Percentiles rank a stretch among this genome's conserved stretches.
Evolutionary conservation across 2,888 invertebrate genomes (phyloP).

Genomic region (Drosophila peninsularis): DNA sequence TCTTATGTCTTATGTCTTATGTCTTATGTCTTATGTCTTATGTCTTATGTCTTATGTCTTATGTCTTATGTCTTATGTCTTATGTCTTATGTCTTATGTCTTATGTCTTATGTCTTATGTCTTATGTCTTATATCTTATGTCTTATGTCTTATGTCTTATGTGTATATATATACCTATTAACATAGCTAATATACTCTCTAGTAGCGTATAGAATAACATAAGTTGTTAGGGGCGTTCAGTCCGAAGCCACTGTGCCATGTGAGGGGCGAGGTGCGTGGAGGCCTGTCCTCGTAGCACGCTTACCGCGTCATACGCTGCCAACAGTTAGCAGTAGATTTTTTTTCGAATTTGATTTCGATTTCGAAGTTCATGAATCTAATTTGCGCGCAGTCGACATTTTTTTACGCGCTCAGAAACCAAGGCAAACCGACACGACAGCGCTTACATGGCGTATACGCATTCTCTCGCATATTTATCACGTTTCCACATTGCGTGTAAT

Average conservation of each 20-base stretch:
- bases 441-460: constrained; percentile 72
- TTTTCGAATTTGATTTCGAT: constrained; percentile 33
- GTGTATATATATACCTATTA: no score
- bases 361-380: constrained; percentile 65
- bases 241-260: constrained; percentile 8
- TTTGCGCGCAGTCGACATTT: constrained; percentile 57
- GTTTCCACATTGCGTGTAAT: constrained; percentile 62
- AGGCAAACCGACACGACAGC: constrained; percentile 46
- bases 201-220: constrained; percentile 10
- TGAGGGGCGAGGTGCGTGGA: constrained; percentile 2
- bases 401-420: constrained; percentile 36
- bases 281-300: constrained; percentile 58
- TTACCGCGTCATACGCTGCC: constrained; percentile 67
- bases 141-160: background rate
- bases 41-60: background rate
- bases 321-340: constrained; percentile 40
- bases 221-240: constrained; percentile 24
- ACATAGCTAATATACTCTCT: background rate
- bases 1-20: background rate
- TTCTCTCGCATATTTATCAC: constrained; percentile 55
- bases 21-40: background rate
- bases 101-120: background rate
- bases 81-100: background rate
- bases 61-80: background rate
- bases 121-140: background rate